Evolutionary conservation across 2,888 invertebrate genomes (phyloP).

Genomic region (Callinectes sapidus): DNA sequence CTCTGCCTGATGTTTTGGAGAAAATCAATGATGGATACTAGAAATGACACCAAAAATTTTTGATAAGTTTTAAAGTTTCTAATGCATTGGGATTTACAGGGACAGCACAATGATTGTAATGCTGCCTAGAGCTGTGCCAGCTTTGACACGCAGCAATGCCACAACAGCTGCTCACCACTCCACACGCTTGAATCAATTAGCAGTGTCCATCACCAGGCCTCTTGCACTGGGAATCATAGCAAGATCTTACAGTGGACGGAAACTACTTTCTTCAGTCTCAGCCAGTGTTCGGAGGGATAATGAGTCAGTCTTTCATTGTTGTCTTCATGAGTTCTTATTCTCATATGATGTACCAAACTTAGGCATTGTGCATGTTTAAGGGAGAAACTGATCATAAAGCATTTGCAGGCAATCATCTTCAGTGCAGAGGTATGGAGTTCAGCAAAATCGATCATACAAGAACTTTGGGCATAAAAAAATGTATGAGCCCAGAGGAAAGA

Average conservation of each 20-base stretch:
- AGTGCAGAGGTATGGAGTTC: neutral
- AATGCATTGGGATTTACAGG: neutral
- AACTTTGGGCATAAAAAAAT: conserved; percentile 50
- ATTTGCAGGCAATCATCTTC: conserved; percentile 32
- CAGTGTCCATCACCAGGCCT: neutral
- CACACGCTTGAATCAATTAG: neutral
- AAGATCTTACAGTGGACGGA: neutral
- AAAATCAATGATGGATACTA: too few relatives aligned
- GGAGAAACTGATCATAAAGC: neutral
- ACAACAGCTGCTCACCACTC: neutral
- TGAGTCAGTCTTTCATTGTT: neutral
- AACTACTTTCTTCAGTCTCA: neutral
- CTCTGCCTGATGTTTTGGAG: too few relatives aligned
- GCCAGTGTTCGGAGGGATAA: neutral
- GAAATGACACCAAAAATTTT: too few relatives aligned
- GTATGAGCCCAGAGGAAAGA: neutral
- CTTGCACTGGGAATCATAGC: neutral
- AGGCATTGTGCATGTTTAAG: neutral
- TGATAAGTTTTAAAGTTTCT: neutral
- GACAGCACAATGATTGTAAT: neutral
- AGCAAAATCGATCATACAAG: conserved; percentile 49
- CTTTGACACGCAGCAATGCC: neutral
- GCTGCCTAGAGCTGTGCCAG: conserved; percentile 17
- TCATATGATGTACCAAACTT: too few relatives aligned
- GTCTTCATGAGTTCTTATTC: too few relatives aligned